phyloP scores from a whole-genome alignment of 2,888 invertebrate species.

The Pterobdella sp. region DNA sequence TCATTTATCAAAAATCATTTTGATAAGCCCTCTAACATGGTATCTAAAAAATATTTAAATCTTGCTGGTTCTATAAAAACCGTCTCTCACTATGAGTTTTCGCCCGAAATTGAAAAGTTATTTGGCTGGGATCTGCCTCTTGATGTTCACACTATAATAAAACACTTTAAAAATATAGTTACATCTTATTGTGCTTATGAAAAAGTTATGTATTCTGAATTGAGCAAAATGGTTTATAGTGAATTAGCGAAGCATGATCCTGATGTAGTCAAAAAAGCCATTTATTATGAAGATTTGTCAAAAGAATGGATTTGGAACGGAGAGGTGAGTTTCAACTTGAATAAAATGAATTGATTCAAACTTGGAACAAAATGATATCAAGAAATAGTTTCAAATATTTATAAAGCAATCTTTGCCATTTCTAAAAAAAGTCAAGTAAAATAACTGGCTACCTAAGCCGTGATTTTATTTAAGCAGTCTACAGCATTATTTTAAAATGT shows the following conservation, averaged over 20 bases:
- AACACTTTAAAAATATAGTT: constrained; percentile 35
- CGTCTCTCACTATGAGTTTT: constrained; percentile 31
- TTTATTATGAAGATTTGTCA: constrained; percentile 8
- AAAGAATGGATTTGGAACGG: constrained; percentile 41
- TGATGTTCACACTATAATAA: constrained; percentile 29
- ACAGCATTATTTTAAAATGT: no score
- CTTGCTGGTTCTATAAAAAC: constrained; percentile 38
- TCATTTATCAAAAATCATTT: constrained; percentile 20
- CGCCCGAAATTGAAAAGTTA: constrained; percentile 23
- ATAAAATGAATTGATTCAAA: neutral
- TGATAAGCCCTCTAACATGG: constrained; percentile 35
- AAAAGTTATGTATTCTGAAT: constrained; percentile 36
- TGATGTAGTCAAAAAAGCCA: constrained; percentile 23
- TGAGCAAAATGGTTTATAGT: constrained; percentile 31
- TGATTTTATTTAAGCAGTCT: no score
- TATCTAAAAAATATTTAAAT: constrained; percentile 22
- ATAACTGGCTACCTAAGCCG: no score
- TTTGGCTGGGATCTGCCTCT: constrained; percentile 35
- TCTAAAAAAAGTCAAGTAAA: no score
- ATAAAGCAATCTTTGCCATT: no score
- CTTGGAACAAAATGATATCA: no score
- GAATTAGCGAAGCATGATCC: constrained; percentile 28
- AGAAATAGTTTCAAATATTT: no score
- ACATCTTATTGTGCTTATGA: constrained; percentile 32
- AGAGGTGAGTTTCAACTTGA: constrained; percentile 23